These are phyloP conservation scores for Psittacula cyanocephala DNA, from an alignment of 2,113 vertebrate species.

Conservation along the genomic window DNA sequence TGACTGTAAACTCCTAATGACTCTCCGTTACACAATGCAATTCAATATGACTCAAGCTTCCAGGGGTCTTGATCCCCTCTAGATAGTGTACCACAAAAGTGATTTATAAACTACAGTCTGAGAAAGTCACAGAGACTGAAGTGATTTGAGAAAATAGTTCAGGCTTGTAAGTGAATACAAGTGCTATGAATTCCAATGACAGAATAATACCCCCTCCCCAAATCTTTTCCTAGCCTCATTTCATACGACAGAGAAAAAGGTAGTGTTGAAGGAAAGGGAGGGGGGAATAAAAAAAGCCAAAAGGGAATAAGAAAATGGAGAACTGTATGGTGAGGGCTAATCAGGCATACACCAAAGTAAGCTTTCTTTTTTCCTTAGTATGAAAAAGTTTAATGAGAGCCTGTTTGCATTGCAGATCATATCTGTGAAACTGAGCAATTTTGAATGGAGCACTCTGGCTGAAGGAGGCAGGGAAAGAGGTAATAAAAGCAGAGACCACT, in stretches of 20 bases:
- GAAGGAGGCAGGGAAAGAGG: not conserved
- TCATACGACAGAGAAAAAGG: slow-evolving; percentile 62
- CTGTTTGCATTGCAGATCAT: slow-evolving; percentile 70
- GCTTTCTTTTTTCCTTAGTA: slow-evolving; percentile 29
- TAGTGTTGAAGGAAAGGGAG: slow-evolving; percentile 21
- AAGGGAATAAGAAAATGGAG: slow-evolving; percentile 25
- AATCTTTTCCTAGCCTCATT: slow-evolving; percentile 70
- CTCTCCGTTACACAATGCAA: slow-evolving; percentile 52
- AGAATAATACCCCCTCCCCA: slow-evolving; percentile 55
- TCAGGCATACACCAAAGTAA: slow-evolving; percentile 64
- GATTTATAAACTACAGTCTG: slow-evolving; percentile 76
- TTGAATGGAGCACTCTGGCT: slow-evolving; percentile 59
- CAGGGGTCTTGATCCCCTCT: slow-evolving; percentile 68
- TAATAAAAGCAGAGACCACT: slow-evolving; percentile 5
- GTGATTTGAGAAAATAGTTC: slow-evolving; percentile 72
- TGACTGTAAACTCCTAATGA: slow-evolving; percentile 74
- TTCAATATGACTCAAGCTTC: slow-evolving; percentile 70
- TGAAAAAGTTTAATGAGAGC: slow-evolving; percentile 71
- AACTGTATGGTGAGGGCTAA: slow-evolving; percentile 45
- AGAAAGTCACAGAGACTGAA: slow-evolving; percentile 67
- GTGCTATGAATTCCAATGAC: slow-evolving; percentile 75
- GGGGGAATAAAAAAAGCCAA: slow-evolving; percentile 5
- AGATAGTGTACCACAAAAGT: slow-evolving; percentile 56
- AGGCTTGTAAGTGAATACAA: slow-evolving; percentile 75
- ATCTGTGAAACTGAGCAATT: slow-evolving; percentile 55